Base-by-base conservation (phyloP, 1,140 invertebrate genomes). In the Mya arenaria region DNA sequence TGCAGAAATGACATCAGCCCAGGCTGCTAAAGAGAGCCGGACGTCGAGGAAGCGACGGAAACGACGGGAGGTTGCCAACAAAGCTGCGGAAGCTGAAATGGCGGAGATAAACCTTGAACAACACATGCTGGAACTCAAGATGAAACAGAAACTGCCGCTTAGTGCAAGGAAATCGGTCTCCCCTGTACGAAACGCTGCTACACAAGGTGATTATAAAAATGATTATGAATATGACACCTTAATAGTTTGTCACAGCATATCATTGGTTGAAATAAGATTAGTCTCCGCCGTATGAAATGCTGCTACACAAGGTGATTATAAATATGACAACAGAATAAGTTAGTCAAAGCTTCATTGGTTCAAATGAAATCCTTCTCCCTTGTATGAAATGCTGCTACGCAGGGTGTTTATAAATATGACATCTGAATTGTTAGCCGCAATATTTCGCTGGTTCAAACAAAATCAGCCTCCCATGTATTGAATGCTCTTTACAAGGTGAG, bases 81-180 rank as follows among this genome's bases (percentile, higher is more conserved):
- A 85, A 60, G 91, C 91, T 1, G 91, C 90, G 25, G 89, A 90
- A 56, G 87, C 86, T 25, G 91, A 92, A 74, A 82, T 91, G 84
- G 88, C 89, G 0, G 91, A 92, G 75, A 92, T 92, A n/a, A 86
- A 86, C 23, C 77, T 91, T 25, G 91, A 92, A 63, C 89, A 91
- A 73, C 87, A 91, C 62, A 88, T 90, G 85, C 73, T 92, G 39
- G 88, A 85, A 32, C 66, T 72, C 32, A 81, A 81, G 55, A 72
- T 81, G 68, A 81, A 81, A 55, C 78, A 81, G 48, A 60, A 73
- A 52, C 48, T 68, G 23, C 75, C 75, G 23, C 62, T 79, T 13
- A 55, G 25, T n/a, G 48, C 63, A 13, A 52, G 56, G 32, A 79
- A 79, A 58, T 79, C 75, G 17, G 75, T 58, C 0, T 79, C 75